Percentiles rank a stretch among this genome's conserved stretches.
phyloP scores from a whole-genome alignment of 1,140 invertebrate genomes.

The Bradysia coprophila region DNA sequence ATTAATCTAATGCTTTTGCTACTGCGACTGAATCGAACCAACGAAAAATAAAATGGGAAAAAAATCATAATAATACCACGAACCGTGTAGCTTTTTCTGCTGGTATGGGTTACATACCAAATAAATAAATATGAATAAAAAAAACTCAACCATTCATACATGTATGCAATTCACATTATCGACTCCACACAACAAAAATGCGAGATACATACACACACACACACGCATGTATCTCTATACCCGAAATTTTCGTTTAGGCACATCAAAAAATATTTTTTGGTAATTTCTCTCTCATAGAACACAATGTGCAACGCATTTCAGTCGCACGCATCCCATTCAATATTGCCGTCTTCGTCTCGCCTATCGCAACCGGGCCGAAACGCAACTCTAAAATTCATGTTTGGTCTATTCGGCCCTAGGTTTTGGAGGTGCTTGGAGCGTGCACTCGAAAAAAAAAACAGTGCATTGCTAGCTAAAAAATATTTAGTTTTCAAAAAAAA shows the following conservation, averaged over 20 bases:
- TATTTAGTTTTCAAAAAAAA: background rate
- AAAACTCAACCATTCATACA: too few relatives aligned
- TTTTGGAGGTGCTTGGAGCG: conserved; percentile 23
- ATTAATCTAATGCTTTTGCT: background rate
- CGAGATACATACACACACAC: background rate
- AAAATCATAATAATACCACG: too few relatives aligned
- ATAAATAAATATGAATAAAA: too few relatives aligned
- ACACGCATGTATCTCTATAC: too few relatives aligned
- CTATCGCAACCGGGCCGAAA: conserved; percentile 8
- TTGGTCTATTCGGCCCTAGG: conserved; percentile 24
- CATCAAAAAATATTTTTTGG: background rate
- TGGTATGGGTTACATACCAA: too few relatives aligned
- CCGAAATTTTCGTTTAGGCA: background rate
- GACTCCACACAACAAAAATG: background rate
- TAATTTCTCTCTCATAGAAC: background rate
- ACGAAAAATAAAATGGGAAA: too few relatives aligned
- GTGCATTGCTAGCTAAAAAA: conserved; percentile 1
- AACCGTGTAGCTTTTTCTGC: too few relatives aligned
- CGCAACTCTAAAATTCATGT: conserved; percentile 18
- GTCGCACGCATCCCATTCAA: background rate
- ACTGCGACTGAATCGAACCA: background rate
- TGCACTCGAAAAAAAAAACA: conserved; percentile 6
- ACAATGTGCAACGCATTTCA: background rate
- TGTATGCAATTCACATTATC: too few relatives aligned
- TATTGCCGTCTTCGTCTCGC: background rate